A percentile compares a stretch with the other conserved stretches of the same genome.
phyloP scores from a whole-genome alignment of 2,797 vertebrate species.

The Natrix natrix region DNA sequence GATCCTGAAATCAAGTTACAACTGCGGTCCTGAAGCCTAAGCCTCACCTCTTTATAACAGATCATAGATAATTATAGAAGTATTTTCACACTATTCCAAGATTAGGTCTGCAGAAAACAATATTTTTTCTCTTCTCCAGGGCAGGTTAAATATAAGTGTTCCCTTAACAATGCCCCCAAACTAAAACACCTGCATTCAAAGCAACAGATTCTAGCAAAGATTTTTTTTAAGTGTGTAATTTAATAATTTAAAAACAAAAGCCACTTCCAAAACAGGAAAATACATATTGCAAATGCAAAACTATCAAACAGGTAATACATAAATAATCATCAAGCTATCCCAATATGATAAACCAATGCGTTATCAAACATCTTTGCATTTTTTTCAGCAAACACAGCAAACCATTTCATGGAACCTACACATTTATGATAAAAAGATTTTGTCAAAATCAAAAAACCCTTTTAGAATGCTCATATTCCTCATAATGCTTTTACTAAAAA shows the following conservation, averaged over 20 bases:
- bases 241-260: background rate
- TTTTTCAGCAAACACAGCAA: background rate
- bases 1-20: background rate
- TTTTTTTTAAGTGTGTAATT: background rate
- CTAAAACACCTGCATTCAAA: background rate
- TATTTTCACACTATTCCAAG: background rate
- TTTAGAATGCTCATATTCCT: background rate
- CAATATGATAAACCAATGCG: background rate
- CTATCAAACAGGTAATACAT: background rate
- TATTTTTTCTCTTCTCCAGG: background rate
- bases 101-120: background rate
- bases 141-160: background rate
- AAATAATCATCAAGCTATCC: background rate
- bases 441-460: background rate
- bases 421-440: background rate
- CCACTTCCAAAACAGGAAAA: background rate
- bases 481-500: background rate
- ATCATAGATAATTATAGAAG: background rate
- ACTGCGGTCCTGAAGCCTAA: background rate
- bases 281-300: background rate
- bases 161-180: background rate
- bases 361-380: background rate
- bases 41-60: background rate
- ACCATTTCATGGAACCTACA: background rate
- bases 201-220: background rate